Base-by-base conservation (phyloP, 2,888 invertebrate genomes). In the Erebia epiphron region DNA sequence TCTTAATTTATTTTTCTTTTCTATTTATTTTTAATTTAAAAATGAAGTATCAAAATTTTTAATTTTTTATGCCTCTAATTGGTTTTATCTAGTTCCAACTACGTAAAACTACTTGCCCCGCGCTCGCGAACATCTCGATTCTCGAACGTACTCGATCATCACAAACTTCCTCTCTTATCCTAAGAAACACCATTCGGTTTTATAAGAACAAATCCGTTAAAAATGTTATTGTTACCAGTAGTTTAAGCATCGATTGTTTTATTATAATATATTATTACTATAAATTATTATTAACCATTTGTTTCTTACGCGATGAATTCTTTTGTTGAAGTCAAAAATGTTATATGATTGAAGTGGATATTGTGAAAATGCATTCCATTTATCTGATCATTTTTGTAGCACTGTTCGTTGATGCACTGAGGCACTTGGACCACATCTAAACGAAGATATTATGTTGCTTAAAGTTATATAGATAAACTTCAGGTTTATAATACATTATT, bases 181-280 rank as follows among this genome's bases (percentile, higher is more conserved):
- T 70, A 75, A 78, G 70, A 77, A 82, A 80, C 75, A 78, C 78
- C 80, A 81, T 82, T 80, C 75, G 80, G 83, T 86, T 82, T 78
- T 77, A 83, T 80, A 78, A 61, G 62, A 61, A 68, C 52, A 64
- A 68, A 64, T 71, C 67, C 54, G 69, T 71, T 71, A 18, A 68
- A 61, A 87, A 88, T 89, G 87, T 91, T 90, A 88, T 91, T 91
- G 93, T 93, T 93, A 93, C 92, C 92, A 93, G 86, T 93, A 93
- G 92, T 86, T 83, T 92, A 89, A 91, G 92, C 83, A 83, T 87
- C 86, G 82, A 85, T 89, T 88, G 88, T 91, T 89, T 86, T 81
- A 82, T 85, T 76, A 72, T 79, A 81, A 78, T 82, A 79, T 80
- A 72, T 79, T 81, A 79, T 78, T 77, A 75, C 75, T 75, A 77